Conservation (phyloP, 2,113 vertebrate genomes). For the Callipepla squamata region DNA sequence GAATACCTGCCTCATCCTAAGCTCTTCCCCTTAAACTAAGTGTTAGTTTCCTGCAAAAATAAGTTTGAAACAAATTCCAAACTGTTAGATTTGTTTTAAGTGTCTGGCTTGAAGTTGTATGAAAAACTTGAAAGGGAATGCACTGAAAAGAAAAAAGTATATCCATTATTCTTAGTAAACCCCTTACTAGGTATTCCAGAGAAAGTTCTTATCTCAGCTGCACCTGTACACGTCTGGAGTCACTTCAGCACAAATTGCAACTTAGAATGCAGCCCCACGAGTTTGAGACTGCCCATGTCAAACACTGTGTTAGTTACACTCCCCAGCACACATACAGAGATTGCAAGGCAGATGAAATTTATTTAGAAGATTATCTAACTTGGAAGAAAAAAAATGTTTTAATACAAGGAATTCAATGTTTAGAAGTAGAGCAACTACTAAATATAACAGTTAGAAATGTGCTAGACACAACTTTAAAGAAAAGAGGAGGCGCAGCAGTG, state of each 20-base stretch:
- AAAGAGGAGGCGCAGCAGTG: no score
- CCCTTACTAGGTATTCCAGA: neutral
- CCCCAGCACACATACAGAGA: neutral
- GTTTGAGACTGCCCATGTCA: neutral
- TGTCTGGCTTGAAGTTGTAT: neutral
- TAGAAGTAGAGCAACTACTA: neutral
- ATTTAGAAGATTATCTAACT: neutral
- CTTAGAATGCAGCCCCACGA: neutral
- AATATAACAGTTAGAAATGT: neutral
- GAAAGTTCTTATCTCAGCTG: neutral
- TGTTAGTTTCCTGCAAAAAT: neutral
- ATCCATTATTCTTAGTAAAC: neutral
- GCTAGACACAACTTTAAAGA: neutral
- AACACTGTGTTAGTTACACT: rapidly evolving
- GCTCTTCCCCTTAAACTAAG: neutral
- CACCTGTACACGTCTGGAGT: neutral
- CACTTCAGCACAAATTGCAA: neutral
- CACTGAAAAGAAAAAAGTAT: neutral
- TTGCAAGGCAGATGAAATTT: neutral
- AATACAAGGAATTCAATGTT: neutral
- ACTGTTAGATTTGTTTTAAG: neutral
- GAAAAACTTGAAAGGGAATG: neutral
- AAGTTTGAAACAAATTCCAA: neutral
- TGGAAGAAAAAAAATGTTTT: neutral
- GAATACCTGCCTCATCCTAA: neutral